Evolutionary conservation across 1,140 invertebrate genomes (phyloP).

Genomic region (Lasioglossum baleicum): DNA sequence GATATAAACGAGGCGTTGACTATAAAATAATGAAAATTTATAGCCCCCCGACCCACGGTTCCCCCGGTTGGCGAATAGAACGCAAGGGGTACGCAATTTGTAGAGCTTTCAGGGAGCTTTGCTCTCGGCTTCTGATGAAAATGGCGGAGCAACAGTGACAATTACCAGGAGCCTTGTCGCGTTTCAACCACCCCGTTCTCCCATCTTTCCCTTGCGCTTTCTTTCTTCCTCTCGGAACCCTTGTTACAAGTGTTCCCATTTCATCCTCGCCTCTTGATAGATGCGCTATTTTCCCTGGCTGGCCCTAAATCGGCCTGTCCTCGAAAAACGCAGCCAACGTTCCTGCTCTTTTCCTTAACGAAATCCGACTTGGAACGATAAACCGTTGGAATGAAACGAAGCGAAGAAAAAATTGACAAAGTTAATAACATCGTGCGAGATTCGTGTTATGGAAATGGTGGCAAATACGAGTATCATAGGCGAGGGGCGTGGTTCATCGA

Average conservation of each 20-base stretch:
- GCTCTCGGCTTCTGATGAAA: conserved; percentile 59
- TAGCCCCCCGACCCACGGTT: conserved; percentile 46
- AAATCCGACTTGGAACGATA: no score
- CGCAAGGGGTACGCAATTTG: conserved; percentile 72
- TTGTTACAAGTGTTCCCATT: conserved; percentile 55
- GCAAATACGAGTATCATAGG: no score
- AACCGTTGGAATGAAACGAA: no score
- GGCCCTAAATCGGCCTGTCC: no score
- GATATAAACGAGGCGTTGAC: conserved; percentile 74
- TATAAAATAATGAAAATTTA: conserved; percentile 79
- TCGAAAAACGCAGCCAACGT: conserved; percentile 14
- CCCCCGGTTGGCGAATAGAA: conserved; percentile 51
- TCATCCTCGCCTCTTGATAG: conserved; percentile 53
- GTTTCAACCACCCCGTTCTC: no score
- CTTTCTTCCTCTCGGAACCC: not conserved
- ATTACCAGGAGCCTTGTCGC: conserved; percentile 67
- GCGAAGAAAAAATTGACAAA: no score
- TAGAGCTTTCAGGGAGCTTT: conserved; percentile 72
- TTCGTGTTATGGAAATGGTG: no score
- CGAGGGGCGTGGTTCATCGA: no score
- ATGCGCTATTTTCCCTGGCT: conserved; percentile 41
- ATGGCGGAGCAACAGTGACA: conserved; percentile 66
- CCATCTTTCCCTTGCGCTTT: no score
- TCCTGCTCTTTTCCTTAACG: no score
- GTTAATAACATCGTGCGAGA: no score